A percentile compares a stretch with the other conserved stretches of the same genome.
Conservation (phyloP, 2,888 invertebrate genomes). For the Slavum lentiscoides region DNA sequence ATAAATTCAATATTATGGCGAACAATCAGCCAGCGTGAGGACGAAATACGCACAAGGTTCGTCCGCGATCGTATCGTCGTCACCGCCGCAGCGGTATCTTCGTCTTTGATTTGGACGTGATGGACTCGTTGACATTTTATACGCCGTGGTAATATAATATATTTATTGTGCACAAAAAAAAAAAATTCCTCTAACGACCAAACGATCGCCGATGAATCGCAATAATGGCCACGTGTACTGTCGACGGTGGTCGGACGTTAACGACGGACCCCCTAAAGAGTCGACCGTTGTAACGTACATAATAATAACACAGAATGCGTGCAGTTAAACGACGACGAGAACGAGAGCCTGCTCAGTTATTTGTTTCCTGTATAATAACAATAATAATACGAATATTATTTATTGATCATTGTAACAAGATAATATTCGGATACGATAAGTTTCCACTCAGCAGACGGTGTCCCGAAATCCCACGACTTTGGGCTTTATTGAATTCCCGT, state of each 20-base stretch:
- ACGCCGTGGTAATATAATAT: not conserved
- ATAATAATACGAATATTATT: not conserved
- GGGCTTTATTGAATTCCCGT: too few relatives aligned
- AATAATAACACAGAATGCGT: not conserved
- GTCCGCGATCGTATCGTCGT: not conserved
- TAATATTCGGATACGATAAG: too few relatives aligned
- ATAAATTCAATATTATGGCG: not conserved
- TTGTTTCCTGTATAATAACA: not conserved
- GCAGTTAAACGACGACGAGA: not conserved
- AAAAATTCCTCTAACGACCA: not conserved
- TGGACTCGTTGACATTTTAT: conserved; percentile 8
- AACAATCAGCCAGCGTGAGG: not conserved
- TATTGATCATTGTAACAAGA: too few relatives aligned
- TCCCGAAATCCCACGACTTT: too few relatives aligned
- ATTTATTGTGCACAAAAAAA: not conserved
- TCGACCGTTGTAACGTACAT: not conserved
- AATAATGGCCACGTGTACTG: not conserved
- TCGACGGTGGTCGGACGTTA: not conserved
- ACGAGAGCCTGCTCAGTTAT: not conserved
- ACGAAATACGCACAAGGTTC: not conserved
- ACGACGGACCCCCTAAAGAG: conserved; percentile 33
- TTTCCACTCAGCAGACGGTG: too few relatives aligned
- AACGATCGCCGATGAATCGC: not conserved
- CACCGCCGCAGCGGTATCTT: not conserved
- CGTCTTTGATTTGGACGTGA: conserved; percentile 4